These are phyloP conservation scores for Ammospiza caudacuta DNA, from an alignment of 2,113 vertebrate genomes.

Conservation along the genomic window DNA sequence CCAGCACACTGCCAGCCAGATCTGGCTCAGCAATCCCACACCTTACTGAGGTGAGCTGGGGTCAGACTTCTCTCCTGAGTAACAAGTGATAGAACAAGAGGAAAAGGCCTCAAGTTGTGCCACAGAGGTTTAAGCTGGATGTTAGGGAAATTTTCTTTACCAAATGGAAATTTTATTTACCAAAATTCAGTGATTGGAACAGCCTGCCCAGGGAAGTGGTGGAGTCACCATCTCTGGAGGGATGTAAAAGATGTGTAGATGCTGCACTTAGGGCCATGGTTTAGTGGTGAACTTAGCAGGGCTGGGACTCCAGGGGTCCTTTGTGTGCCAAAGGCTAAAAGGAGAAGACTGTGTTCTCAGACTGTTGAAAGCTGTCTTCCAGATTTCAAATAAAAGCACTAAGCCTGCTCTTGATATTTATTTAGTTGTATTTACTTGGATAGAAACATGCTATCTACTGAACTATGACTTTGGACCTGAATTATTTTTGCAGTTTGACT, in stretches of 20 bases:
- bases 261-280: neutral
- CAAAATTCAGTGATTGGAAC: neutral
- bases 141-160: neutral
- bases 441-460: neutral
- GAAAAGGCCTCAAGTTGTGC: neutral
- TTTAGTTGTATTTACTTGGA: neutral
- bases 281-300: neutral
- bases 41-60: neutral
- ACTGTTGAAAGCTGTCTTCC: neutral
- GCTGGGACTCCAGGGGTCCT: neutral
- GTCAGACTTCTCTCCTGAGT: neutral
- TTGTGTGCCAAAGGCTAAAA: neutral
- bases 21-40: neutral
- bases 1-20: neutral
- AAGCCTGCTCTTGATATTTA: neutral
- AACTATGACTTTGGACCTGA: neutral
- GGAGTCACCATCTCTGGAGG: neutral
- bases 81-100: neutral
- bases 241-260: neutral
- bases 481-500: neutral
- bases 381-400: neutral
- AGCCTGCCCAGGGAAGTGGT: neutral
- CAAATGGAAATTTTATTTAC: neutral
- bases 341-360: neutral
- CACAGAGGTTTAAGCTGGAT: neutral